Evolutionary conservation across 64 coral and sea anemone genomes (phyloP).

Genomic region (Actinia tenebrosa): DNA sequence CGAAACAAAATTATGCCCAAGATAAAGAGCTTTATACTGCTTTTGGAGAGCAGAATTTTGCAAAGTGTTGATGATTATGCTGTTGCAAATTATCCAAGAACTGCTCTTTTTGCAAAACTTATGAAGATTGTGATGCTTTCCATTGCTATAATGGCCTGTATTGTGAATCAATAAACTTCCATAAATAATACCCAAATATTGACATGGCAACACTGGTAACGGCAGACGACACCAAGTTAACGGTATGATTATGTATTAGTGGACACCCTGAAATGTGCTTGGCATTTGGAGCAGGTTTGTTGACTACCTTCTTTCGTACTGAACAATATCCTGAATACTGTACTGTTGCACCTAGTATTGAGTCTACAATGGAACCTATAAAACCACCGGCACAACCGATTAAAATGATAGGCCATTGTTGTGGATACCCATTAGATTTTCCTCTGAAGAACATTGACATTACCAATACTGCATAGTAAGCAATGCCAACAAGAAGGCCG

Average conservation of each 20-base stretch:
- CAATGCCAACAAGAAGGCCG: slow-evolving; percentile 71
- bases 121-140: background rate
- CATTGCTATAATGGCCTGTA: background rate
- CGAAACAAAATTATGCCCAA: no score
- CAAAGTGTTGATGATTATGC: no score
- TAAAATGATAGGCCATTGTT: slow-evolving; percentile 90
- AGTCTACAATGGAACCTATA: slow-evolving; percentile 77
- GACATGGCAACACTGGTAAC: slow-evolving; percentile 69
- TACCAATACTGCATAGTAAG: slow-evolving; percentile 55
- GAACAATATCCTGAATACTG: slow-evolving; percentile 94
- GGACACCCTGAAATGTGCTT: slow-evolving; percentile 77
- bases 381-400: slow-evolving; percentile 83
- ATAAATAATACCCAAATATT: slow-evolving; percentile 82
- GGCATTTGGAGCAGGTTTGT: slow-evolving; percentile 60
- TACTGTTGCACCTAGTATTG: slow-evolving; percentile 84
- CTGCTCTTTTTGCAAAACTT: background rate
- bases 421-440: slow-evolving; percentile 31
- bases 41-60: no score
- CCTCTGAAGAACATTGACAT: slow-evolving; percentile 31
- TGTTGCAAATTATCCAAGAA: no score
- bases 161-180: slow-evolving; percentile 55
- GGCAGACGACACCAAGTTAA: slow-evolving; percentile 75
- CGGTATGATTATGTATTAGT: slow-evolving; percentile 86
- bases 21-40: no score
- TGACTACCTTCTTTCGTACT: slow-evolving; percentile 67